Evolutionary conservation across 2,888 invertebrate genomes (phyloP).

Genomic region (Acleris laterana): DNA sequence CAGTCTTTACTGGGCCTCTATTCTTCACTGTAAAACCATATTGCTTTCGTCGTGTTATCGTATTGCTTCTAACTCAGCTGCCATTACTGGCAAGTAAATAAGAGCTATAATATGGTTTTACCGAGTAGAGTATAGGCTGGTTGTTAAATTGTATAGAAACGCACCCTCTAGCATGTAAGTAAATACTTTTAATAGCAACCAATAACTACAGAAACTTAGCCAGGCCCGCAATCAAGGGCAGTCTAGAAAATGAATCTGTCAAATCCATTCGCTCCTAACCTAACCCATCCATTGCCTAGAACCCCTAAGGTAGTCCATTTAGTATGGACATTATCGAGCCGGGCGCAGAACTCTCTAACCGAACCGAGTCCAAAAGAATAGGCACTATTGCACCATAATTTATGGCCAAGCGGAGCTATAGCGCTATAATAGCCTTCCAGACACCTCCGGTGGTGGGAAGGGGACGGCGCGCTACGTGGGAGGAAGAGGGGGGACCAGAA

Average conservation of each 20-base stretch:
- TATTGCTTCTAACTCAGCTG: too few species aligned
- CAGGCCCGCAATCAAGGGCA: constrained; percentile 24
- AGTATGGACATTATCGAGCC: too few species aligned
- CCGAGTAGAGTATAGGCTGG: too few species aligned
- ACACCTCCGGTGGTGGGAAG: constrained; percentile 68
- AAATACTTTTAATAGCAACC: not conserved
- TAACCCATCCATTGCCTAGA: too few species aligned
- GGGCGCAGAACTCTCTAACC: constrained; percentile 33
- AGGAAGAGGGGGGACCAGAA: constrained; percentile 75
- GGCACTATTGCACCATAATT: constrained; percentile 80
- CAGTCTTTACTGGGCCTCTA: too few species aligned
- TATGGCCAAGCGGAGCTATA: constrained; percentile 76
- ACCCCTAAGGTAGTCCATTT: too few species aligned
- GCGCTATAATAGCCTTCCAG: constrained; percentile 79
- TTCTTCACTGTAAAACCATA: too few species aligned
- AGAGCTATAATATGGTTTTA: too few species aligned
- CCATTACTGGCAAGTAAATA: too few species aligned
- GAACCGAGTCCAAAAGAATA: constrained; percentile 70
- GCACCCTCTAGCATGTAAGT: not conserved
- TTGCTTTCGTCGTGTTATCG: too few species aligned
- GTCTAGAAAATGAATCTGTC: constrained; percentile 63
- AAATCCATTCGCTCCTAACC: constrained; percentile 58
- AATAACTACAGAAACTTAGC: constrained; percentile 1
- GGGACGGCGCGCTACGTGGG: constrained; percentile 57
- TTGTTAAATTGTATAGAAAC: too few species aligned